Percentiles rank a stretch among this genome's conserved stretches.
Evolutionary conservation across 2,888 invertebrate species (phyloP).

Genomic region (Molorchus minor): DNA sequence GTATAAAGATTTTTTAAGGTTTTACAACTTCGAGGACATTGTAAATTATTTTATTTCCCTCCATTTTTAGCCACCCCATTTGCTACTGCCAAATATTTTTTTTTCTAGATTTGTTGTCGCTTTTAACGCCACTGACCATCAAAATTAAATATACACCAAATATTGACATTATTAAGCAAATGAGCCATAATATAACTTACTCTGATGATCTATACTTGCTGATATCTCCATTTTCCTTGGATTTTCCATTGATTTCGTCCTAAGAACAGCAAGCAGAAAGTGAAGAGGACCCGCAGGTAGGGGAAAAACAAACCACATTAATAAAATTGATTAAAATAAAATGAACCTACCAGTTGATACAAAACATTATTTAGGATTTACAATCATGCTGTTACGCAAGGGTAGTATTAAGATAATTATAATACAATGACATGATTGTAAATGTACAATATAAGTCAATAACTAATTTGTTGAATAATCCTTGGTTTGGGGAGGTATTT

Average conservation of each 20-base stretch:
- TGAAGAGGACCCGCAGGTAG: conserved; percentile 52
- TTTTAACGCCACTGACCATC: no score
- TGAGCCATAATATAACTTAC: conserved; percentile 61
- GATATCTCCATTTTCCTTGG: conserved; percentile 71
- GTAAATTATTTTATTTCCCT: no score
- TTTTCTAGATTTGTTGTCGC: no score
- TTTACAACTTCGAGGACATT: no score
- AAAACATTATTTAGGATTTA: conserved; percentile 28
- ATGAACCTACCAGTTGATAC: conserved; percentile 24
- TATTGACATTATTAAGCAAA: not conserved
- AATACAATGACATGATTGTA: conserved; percentile 7
- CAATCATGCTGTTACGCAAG: conserved; percentile 10
- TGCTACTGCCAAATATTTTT: no score
- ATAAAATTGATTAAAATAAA: conserved; percentile 43
- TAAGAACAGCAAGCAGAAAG: conserved; percentile 66
- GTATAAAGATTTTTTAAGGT: no score
- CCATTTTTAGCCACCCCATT: no score
- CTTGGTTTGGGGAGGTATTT: conserved; percentile 40
- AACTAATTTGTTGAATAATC: conserved; percentile 25
- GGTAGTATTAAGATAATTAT: not conserved
- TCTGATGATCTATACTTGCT: conserved; percentile 64
- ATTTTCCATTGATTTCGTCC: conserved; percentile 66
- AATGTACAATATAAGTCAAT: conserved; percentile 17
- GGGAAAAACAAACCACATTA: conserved; percentile 63
- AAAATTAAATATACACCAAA: conserved; percentile 1